Percentiles rank a stretch among this genome's conserved stretches.
Conservation (phyloP, 2,797 vertebrate species). For the Molossus molossus region DNA sequence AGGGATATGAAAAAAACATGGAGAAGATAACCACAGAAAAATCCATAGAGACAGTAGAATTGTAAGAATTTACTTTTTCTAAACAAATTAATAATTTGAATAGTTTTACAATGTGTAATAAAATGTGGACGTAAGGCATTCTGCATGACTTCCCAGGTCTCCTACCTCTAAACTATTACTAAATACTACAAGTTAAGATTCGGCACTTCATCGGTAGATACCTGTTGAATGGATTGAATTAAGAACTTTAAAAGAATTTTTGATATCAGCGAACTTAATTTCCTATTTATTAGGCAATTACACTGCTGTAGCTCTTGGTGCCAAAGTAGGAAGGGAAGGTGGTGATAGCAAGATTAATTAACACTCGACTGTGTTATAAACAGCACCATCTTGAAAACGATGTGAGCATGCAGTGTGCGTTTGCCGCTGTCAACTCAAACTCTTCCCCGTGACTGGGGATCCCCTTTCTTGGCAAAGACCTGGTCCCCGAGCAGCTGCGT, state of each 20-base stretch:
- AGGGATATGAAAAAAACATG: neutral
- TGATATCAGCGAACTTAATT: neutral
- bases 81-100: neutral
- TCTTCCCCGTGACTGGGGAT: neutral
- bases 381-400: neutral
- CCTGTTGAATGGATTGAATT: slow-evolving; percentile 30
- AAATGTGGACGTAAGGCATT: neutral
- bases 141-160: neutral
- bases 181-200: neutral
- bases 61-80: slow-evolving; percentile 6
- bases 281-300: neutral
- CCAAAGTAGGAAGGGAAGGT: neutral
- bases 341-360: neutral
- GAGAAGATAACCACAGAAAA: neutral
- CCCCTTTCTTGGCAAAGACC: neutral
- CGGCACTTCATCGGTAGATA: neutral
- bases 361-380: neutral
- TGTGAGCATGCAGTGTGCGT: neutral
- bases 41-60: neutral
- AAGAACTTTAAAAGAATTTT: slow-evolving; percentile 7
- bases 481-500: too few relatives aligned
- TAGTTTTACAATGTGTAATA: neutral
- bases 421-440: neutral
- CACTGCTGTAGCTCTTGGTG: neutral
- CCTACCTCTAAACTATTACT: neutral